A percentile compares a stretch with the other conserved stretches of the same genome.
Conservation (phyloP, 2,113 vertebrate species). For the Tursiops truncatus region DNA sequence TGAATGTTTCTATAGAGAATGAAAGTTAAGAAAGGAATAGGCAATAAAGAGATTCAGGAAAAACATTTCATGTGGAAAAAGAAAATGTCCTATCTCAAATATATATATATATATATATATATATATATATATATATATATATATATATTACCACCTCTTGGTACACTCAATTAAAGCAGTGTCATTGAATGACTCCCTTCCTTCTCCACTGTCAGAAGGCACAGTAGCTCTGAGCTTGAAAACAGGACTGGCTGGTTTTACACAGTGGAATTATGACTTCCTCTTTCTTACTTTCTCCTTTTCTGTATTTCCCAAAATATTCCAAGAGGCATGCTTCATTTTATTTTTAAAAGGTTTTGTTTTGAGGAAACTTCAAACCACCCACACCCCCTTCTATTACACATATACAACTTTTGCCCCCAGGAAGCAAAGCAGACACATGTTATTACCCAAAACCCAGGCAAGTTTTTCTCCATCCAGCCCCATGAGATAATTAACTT, state of each 20-base stretch:
- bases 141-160: slow-evolving; percentile 32
- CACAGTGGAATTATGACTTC: not conserved
- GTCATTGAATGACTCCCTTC: slow-evolving; percentile 46
- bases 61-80: slow-evolving; percentile 72
- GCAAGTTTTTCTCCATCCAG: not conserved
- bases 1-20: slow-evolving; percentile 64
- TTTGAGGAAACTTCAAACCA: not conserved
- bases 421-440: not conserved
- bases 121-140: slow-evolving; percentile 1
- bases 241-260: slow-evolving; percentile 34
- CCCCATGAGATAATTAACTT: not conserved
- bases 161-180: slow-evolving; percentile 51
- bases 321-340: not conserved
- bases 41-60: slow-evolving; percentile 69
- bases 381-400: not conserved
- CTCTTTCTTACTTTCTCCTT: not conserved
- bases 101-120: not conserved
- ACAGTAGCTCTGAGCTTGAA: slow-evolving; percentile 27
- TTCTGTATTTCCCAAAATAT: slow-evolving; percentile 26
- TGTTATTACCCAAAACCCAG: not conserved
- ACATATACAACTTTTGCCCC: not conserved
- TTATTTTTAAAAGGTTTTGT: not conserved
- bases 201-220: slow-evolving; percentile 36
- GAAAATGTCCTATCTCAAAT: slow-evolving; percentile 41
- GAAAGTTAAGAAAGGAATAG: slow-evolving; percentile 66